phyloP scores from a whole-genome alignment of 2,888 invertebrate genomes.

The Isotomurus palustris region DNA sequence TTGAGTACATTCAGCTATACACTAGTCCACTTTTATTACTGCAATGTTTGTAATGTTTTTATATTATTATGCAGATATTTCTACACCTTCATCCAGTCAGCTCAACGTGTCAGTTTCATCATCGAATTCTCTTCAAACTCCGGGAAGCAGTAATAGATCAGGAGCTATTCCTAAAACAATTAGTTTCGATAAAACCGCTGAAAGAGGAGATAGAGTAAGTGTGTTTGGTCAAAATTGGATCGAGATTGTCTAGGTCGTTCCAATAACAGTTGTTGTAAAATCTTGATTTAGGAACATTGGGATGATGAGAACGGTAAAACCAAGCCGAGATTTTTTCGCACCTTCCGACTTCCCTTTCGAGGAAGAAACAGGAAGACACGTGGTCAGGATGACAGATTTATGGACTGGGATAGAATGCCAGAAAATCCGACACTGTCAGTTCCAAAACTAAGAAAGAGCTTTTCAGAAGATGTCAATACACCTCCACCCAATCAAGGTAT shows the following conservation, averaged over 20 bases:
- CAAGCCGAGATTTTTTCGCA: conserved; percentile 67
- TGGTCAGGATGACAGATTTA: conserved; percentile 34
- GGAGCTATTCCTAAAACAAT: conserved; percentile 89
- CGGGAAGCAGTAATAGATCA: conserved; percentile 33
- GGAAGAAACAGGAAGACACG: conserved; percentile 50
- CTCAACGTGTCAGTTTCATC: conserved; percentile 18
- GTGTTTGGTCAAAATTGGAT: neutral
- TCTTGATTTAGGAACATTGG: conserved; percentile 49
- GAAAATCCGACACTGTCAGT: conserved; percentile 36
- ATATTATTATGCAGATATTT: conserved; percentile 12
- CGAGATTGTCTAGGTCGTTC: conserved; percentile 2
- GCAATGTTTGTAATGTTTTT: too few species aligned
- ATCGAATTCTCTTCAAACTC: conserved; percentile 21
- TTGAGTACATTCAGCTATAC: neutral
- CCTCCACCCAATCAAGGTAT: conserved; percentile 22
- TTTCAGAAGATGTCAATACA: conserved; percentile 51
- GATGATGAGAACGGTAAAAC: conserved; percentile 58
- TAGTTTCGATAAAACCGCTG: conserved; percentile 84
- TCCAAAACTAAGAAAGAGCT: conserved; percentile 46
- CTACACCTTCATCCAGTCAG: conserved; percentile 20
- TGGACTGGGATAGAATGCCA: conserved; percentile 34
- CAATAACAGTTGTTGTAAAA: neutral
- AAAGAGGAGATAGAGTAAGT: conserved; percentile 63
- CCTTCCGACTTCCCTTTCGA: conserved; percentile 65
- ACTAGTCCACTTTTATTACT: neutral